Evolutionary conservation across 2,888 invertebrate species (phyloP), one percentile per base, ranked within the genome.

Genomic region (Heteromyza rotundicornis): DNA sequence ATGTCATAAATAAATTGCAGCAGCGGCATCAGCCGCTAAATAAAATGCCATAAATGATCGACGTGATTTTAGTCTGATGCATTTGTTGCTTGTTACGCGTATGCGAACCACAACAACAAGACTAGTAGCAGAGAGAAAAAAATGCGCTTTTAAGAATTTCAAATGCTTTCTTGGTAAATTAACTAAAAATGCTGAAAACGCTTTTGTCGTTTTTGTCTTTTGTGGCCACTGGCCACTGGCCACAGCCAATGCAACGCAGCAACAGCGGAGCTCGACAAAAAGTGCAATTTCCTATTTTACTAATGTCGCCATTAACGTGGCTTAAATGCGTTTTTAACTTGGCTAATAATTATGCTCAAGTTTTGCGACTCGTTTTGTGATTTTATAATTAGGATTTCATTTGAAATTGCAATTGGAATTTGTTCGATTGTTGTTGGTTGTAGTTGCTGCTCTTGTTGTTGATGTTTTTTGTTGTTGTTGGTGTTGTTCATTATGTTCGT

Each of bases 131-230:
- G 47, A 54, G 51, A 51, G 36, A 56, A 47, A 64, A 68, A 65
- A 67, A 64, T 61, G 59, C 44, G 69, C 72, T 77, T 74, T 76
- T 77, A 72, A 76, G 75, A 77, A 80, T 80, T 72, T 66, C 73
- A 74, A 76, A 77, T 74, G 78, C 72, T 79, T 80, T 79, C 80
- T 68, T 72, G 72, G 74, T 76, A 79, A 80, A 80, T 79, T 78
- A 77, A 80, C 79, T 79, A 79, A 80, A 80, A 80, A 79, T 78
- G 74, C 70, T 79, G 67, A 79, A 79, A 78, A 77, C 72, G 76
- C 67, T 68, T 3, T n/a, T n/a, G n/a, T n/a, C 47, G 47, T 47
- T 47, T 47, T 73, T 74, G 73, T 69, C 70, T 64, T 52, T 32
- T 32, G 67, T 47, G 47, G 35, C 60, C 24, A 47, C 53, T 63